A percentile compares a stretch with the other conserved stretches of the same genome.
These are phyloP conservation scores for Chaetodon trifasciatus DNA, from an alignment of 2,797 vertebrate species.

Conservation along the genomic window DNA sequence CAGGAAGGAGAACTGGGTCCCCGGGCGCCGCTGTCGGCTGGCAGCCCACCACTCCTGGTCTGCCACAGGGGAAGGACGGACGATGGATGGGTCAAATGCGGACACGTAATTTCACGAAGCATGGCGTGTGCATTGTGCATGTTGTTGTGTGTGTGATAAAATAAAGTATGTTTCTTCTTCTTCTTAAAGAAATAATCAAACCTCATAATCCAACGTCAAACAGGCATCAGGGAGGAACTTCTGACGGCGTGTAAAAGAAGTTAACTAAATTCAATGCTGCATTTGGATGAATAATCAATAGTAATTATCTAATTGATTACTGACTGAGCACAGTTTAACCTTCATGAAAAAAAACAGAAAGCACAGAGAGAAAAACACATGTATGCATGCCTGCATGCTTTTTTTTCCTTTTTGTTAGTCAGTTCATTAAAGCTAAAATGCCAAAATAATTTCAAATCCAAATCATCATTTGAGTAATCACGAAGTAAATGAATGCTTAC, in stretches of 20 bases:
- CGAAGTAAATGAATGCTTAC: slow-evolving; percentile 55
- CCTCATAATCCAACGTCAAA: not conserved
- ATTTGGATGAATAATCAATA: not conserved
- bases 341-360: not conserved
- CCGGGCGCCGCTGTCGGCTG: no score
- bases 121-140: no score
- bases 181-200: not conserved
- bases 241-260: no score
- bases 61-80: no score
- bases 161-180: no score
- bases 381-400: not conserved
- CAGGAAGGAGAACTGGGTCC: no score
- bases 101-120: no score
- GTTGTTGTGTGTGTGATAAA: no score
- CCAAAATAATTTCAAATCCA: slow-evolving; percentile 57
- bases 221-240: not conserved
- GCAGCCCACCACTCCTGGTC: no score
- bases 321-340: not conserved
- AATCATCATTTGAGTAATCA: slow-evolving; percentile 40
- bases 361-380: not conserved
- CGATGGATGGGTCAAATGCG: no score
- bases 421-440: slow-evolving; percentile 38
- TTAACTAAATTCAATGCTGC: not conserved
- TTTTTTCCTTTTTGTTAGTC: not conserved
- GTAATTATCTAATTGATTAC: not conserved